Base-by-base conservation (phyloP, 2,888 invertebrate genomes). In the Cheilosia soror region DNA sequence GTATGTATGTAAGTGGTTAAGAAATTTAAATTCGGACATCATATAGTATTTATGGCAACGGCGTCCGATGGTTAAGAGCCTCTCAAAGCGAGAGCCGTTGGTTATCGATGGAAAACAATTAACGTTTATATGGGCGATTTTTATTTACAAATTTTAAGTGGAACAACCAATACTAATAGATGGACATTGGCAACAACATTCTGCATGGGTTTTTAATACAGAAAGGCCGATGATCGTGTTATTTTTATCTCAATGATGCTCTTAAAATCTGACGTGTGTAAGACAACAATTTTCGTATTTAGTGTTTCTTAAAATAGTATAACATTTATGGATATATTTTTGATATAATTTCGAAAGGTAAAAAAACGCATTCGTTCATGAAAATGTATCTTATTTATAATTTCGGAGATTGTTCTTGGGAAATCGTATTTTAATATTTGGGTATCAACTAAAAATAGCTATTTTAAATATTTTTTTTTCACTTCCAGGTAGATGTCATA, bases 81-180 rank as follows among this genome's bases (percentile, higher is more conserved):
- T 37, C 63, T 47, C 37, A n/a, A 44, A 25, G 55, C 29, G 47
- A 66, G 66, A 65, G 75, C 57, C 47, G 55, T 62, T 25, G 63
- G 72, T 29, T 72, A 4, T n/a, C 31, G 76, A 68, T 76, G 66
- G 66, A 40, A 76, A 76, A 68, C 60, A 68, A 77, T 68, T 69
- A 77, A 69, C 53, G 33, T 53, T 60, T 60, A 57, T 76, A 51
- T 60, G 57, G 51, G 42, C 20, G 51, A 4, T 15, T 33, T 58
- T 31, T 49, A 49, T 66, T 57, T 66, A 42, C 31, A 58, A 33
- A 31, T 53, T 60, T 60, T 69, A 69, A 77, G 68, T 69, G 68
- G 77, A 44, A 31, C 77, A 51, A 7, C 15, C 6, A 5, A 6
- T 11, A 60, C 29, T 1, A 25, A 40, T 15, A 5, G 55, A 20